phyloP scores from a whole-genome alignment of 2,797 vertebrate genomes.

The Melanogrammus aeglefinus region DNA sequence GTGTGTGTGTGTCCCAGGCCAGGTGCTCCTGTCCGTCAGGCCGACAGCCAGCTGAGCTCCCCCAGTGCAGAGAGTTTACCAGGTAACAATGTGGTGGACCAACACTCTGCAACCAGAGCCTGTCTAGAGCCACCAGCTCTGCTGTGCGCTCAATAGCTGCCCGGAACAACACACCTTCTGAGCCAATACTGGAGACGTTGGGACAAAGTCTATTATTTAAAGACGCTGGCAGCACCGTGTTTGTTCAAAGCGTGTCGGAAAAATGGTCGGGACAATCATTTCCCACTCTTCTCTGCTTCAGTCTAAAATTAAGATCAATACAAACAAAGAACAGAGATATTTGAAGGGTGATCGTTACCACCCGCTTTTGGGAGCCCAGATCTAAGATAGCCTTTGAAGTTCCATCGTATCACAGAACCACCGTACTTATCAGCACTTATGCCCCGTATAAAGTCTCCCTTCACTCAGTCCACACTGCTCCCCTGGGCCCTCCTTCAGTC shows the following conservation, averaged over 20 bases:
- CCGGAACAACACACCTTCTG: not conserved
- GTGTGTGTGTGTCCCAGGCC: constrained; percentile 7
- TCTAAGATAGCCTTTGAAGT: not conserved
- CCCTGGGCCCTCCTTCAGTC: too few relatives aligned
- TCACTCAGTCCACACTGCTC: too few relatives aligned
- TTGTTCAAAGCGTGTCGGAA: not conserved
- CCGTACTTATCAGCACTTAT: too few relatives aligned
- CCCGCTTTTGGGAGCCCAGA: not conserved
- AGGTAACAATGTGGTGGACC: constrained; percentile 1
- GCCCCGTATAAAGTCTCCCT: too few relatives aligned
- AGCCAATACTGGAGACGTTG: not conserved
- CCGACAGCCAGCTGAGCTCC: not conserved
- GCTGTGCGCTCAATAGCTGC: not conserved
- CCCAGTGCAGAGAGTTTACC: not conserved
- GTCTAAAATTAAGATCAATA: not conserved
- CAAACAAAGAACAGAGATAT: not conserved
- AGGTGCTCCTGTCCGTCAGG: constrained; percentile 8
- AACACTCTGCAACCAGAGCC: not conserved
- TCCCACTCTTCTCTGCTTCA: not conserved
- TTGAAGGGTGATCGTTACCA: not conserved
- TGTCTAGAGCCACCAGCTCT: not conserved
- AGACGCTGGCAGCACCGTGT: not conserved
- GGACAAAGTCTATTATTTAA: not conserved
- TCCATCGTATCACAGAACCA: not conserved
- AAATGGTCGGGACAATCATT: not conserved